A percentile compares a stretch with the other conserved stretches of the same genome.
Evolutionary conservation across 2,888 invertebrate genomes (phyloP).

Genomic region (Lapara coniferarum): DNA sequence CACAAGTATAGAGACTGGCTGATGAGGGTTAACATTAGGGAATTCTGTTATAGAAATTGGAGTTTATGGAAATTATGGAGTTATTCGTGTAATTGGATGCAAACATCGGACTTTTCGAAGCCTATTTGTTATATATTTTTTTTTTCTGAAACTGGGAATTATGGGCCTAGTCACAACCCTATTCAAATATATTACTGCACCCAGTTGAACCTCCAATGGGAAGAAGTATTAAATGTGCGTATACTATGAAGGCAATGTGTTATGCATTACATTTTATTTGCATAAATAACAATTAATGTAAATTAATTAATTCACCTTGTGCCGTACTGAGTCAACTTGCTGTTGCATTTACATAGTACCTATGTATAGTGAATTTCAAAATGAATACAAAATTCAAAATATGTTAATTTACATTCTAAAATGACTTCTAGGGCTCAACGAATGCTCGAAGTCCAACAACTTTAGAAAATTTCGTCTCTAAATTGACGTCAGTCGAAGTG

Average conservation of each 20-base stretch:
- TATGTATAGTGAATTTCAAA: background rate
- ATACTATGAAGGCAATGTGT: background rate
- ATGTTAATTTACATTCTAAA: background rate
- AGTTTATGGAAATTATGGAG: background rate
- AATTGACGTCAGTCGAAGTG: background rate
- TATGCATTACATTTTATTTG: background rate
- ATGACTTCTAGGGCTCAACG: background rate
- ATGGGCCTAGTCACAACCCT: too few relatives aligned
- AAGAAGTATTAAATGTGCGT: background rate
- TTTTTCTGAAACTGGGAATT: too few relatives aligned
- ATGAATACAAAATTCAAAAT: background rate
- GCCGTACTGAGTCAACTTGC: background rate
- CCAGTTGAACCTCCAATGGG: too few relatives aligned
- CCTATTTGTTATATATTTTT: too few relatives aligned
- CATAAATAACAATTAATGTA: background rate
- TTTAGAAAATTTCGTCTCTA: background rate
- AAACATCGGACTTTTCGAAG: too few relatives aligned
- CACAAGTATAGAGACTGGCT: background rate
- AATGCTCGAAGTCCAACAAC: slow-evolving; percentile 3
- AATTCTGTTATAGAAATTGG: background rate
- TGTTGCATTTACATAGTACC: background rate
- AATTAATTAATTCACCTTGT: background rate
- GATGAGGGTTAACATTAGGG: background rate
- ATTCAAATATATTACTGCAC: too few relatives aligned
- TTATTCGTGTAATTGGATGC: too few relatives aligned